Conservation (phyloP, 23 tunicate genomes). For the Trididemnum clinides region DNA sequence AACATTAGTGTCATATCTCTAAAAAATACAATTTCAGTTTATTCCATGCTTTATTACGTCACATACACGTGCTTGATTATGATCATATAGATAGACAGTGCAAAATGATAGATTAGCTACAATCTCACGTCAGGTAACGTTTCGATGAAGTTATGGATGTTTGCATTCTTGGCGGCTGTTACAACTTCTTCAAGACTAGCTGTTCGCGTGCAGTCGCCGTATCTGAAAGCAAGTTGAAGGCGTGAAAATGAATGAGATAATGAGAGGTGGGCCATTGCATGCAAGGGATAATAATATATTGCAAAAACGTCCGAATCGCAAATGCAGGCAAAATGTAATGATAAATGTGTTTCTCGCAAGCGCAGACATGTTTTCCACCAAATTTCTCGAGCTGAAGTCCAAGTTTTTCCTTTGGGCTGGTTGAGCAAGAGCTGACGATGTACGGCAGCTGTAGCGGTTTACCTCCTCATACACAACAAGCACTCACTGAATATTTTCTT, state of each 20-base stretch:
- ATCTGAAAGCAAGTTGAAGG: constrained; percentile 41
- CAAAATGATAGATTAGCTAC: no score
- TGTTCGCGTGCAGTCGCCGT: constrained; percentile 59
- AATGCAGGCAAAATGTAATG: no score
- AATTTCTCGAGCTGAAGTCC: no score
- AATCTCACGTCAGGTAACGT: constrained; percentile 65
- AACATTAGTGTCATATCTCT: constrained; percentile 9
- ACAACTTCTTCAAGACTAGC: constrained; percentile 50
- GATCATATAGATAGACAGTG: no score
- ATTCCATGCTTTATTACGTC: not conserved
- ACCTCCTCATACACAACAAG: not conserved
- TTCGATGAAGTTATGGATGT: constrained; percentile 63
- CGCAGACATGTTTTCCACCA: no score
- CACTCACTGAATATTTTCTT: constrained; percentile 47
- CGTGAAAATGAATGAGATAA: no score
- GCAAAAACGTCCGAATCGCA: no score
- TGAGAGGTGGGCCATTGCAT: no score
- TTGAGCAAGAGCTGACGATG: no score
- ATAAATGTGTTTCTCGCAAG: no score
- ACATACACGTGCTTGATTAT: not conserved
- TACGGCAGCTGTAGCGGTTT: not conserved
- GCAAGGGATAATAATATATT: no score
- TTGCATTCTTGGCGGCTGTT: constrained; percentile 69
- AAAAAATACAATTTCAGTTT: not conserved
- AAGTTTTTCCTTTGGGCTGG: no score